phyloP scores from a whole-genome alignment of 2,888 invertebrate genomes.

The Mylabris sibirica region DNA sequence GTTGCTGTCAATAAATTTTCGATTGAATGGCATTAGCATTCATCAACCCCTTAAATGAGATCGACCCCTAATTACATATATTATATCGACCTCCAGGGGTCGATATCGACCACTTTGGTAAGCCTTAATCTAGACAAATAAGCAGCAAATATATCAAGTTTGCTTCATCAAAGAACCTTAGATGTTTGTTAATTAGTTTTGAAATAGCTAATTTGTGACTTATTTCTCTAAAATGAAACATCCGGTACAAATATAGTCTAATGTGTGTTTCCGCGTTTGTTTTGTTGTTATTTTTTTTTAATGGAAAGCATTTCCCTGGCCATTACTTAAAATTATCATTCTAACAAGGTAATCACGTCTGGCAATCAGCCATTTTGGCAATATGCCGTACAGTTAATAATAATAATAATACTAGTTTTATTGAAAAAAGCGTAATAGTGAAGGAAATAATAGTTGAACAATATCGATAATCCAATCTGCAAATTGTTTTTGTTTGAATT shows the following conservation, averaged over 20 bases:
- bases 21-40: too few relatives aligned
- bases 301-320: not conserved
- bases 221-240: not conserved
- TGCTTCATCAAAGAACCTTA: not conserved
- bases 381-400: not conserved
- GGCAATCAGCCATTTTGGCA: conserved; percentile 5
- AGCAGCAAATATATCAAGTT: too few relatives aligned
- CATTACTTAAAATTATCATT: conserved; percentile 6
- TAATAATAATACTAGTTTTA: not conserved
- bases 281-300: not conserved
- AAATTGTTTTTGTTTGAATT: not conserved
- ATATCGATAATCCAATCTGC: not conserved
- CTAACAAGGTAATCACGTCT: not conserved
- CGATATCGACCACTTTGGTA: too few relatives aligned
- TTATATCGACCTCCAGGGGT: too few relatives aligned
- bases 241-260: not conserved
- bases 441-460: not conserved
- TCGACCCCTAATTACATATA: too few relatives aligned
- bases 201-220: not conserved
- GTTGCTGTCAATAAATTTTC: too few relatives aligned
- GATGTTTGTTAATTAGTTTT: not conserved
- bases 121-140: too few relatives aligned
- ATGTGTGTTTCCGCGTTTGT: not conserved
- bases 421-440: not conserved
- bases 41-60: too few relatives aligned